Base-by-base conservation (phyloP, 2,113 vertebrate species). In the Nannobrachium achirus region DNA sequence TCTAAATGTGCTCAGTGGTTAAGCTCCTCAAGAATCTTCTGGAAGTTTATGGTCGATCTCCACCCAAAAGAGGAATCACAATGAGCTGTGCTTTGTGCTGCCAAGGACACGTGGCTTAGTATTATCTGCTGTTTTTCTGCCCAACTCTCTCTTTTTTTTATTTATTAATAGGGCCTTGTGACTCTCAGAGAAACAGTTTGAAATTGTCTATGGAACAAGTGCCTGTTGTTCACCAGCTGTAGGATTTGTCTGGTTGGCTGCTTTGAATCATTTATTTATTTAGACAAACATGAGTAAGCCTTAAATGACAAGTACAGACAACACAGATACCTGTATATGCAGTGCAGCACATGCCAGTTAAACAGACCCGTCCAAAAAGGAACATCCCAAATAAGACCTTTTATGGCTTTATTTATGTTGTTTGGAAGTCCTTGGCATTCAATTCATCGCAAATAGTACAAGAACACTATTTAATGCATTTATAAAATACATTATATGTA, bases 91-190 rank as follows among this genome's bases (percentile, higher is more conserved):
- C 7, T 25, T 8, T 40, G 20, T 38, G 40, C 50, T 65, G 53
- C 60, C 59, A 68, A 53, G 57, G 60, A 70, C 75, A 82, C 44
- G 44, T 80, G 81, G 49, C 65, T 53, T 10, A 33, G 14, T 45
- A 71, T 88, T 69, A 73, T 85, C 66, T 72, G 48, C 67, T 75
- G n/a, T 16, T 7, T 72, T 73, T 71, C 39, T 69, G 63, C 56
- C 16, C 33, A 63, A 56, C 59, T 8, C 42, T 14, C 65, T 76
- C 5, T 52, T 63, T 77, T 56, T 50, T 14, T 7, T 19, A n/a
- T n/a, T n/a, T n/a, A 51, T 75, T 65, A 82, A 42, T 76, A 71
- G 9, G 20, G 14, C 59, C 70, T 73, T 75, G 79, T 74, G 76
- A 72, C 69, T 74, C 18, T 63, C 48, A 18, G 53, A 76, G 49